Base-by-base conservation (phyloP, 2,888 invertebrate genomes). In the Matsumyia berberina region DNA sequence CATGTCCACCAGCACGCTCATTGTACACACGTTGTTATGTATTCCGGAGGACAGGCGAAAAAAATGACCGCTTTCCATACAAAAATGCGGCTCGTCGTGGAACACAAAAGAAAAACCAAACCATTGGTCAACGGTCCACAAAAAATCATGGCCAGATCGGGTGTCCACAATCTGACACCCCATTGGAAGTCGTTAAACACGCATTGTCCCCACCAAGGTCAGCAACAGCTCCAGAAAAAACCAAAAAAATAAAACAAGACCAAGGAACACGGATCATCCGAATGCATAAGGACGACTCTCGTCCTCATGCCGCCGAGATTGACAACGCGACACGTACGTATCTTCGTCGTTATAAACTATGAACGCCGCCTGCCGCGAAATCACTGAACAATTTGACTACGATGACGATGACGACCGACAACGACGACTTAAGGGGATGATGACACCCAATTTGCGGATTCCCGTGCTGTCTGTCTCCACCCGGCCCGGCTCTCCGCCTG, bases 151-250 rank as follows among this genome's bases (percentile, higher is more conserved):
- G 51, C 81, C 81, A 81, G 76, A 86, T 86, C 81, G 86, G 72
- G 86, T 86, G 81, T 86, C 86, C 86, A 86, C 86, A 86, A 81
- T 86, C 86, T 86, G 86, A 86, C 86, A 86, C 86, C 86, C 86
- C 76, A 80, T 81, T 86, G 86, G 86, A 86, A 86, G 86, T 86
- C 86, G 86, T 86, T 86, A 86, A 86, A 86, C 86, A 86, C 81
- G 81, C 86, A 85, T 85, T 85, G 85, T 85, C 85, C n/a, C n/a
- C 74, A 80, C 80, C 80, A 70, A 80, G 60, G 58, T 44, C 79
- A 74, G 80, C 74, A 83, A 85, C 85, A 85, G 85, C 74, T 70
- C 53, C 70, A 80, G 70, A 80, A 70, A 70, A 72, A 37, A 24
- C 53, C 9, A 46, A 15, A 58, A 49, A 66, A 51, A 53, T n/a